A percentile compares a stretch with the other conserved stretches of the same genome.
Evolutionary conservation across 2,888 invertebrate species (phyloP).

Genomic region (Latheticus oryzae): DNA sequence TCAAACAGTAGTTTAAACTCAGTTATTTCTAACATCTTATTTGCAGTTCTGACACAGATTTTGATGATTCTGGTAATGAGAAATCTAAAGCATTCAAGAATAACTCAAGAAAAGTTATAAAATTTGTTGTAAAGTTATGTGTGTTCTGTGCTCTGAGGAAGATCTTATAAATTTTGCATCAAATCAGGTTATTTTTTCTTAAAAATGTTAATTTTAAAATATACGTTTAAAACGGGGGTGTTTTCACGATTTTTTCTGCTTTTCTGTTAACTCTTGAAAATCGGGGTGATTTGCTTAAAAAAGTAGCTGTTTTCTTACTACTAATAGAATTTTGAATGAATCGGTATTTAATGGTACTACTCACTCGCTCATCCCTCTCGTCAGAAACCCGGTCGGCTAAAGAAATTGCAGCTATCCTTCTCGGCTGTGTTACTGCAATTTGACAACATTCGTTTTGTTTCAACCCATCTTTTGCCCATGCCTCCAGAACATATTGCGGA

Average conservation of each 20-base stretch:
- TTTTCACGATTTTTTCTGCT: too few species aligned
- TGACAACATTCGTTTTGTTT: constrained; percentile 64
- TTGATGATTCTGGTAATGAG: constrained; percentile 20
- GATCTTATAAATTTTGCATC: background rate
- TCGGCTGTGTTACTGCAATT: constrained; percentile 75
- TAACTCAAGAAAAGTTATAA: constrained; percentile 27
- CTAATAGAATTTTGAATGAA: too few species aligned
- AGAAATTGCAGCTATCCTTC: constrained; percentile 77
- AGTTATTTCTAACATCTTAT: constrained; percentile 28
- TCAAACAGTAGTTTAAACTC: constrained; percentile 15
- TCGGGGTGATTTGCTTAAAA: too few species aligned
- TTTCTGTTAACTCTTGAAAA: too few species aligned
- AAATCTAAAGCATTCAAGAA: constrained; percentile 20
- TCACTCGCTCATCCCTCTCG: constrained; percentile 72
- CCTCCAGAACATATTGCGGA: constrained; percentile 73
- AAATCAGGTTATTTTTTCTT: too few species aligned
- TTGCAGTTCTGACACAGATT: constrained; percentile 25
- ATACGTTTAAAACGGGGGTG: too few species aligned
- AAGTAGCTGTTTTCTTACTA: too few species aligned
- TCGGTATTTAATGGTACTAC: too few species aligned
- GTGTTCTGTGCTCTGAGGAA: too few species aligned
- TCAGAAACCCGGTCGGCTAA: constrained; percentile 74
- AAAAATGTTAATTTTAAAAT: too few species aligned
- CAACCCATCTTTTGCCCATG: constrained; percentile 59
- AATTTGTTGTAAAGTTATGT: constrained; percentile 12